phyloP scores from a whole-genome alignment of 2,888 invertebrate species.

The Copidosoma aretas region DNA sequence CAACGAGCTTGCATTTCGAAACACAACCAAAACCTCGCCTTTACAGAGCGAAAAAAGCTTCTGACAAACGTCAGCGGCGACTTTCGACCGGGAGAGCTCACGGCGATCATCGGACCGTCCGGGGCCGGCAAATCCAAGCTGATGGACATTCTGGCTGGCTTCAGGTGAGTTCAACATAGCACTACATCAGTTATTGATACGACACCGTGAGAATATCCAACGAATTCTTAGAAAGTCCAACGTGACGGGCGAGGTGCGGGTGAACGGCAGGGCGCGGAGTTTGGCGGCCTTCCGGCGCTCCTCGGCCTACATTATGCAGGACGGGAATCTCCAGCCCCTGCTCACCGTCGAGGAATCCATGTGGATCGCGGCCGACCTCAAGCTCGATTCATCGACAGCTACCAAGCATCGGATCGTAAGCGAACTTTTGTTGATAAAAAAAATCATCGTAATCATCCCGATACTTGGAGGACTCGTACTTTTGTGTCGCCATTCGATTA shows the following conservation, averaged over 20 bases:
- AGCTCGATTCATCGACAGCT: conserved; percentile 71
- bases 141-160: conserved; percentile 88
- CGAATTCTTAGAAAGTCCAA: conserved; percentile 57
- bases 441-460: not conserved
- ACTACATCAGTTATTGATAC: too few species aligned
- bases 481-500: too few species aligned
- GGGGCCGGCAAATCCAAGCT: conserved; percentile 89
- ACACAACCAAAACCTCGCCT: too few species aligned
- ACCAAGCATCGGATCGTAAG: conserved; percentile 27
- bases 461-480: too few species aligned
- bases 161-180: conserved; percentile 81
- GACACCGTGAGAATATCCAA: not conserved
- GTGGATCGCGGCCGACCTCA: conserved; percentile 84
- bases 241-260: conserved; percentile 72
- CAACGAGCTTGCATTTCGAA: too few species aligned
- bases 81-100: conserved; percentile 77
- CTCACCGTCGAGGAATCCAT: conserved; percentile 87
- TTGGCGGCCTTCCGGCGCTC: conserved; percentile 67
- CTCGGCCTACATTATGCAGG: conserved; percentile 85
- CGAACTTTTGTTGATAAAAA: too few species aligned
- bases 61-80: conserved; percentile 68
- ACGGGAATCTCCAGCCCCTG: conserved; percentile 80
- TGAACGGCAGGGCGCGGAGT: conserved; percentile 76
- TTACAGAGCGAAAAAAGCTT: conserved; percentile 60
- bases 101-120: conserved; percentile 87